phyloP scores from a whole-genome alignment of 1,140 invertebrate genomes.

The Solenopsis fugax region DNA sequence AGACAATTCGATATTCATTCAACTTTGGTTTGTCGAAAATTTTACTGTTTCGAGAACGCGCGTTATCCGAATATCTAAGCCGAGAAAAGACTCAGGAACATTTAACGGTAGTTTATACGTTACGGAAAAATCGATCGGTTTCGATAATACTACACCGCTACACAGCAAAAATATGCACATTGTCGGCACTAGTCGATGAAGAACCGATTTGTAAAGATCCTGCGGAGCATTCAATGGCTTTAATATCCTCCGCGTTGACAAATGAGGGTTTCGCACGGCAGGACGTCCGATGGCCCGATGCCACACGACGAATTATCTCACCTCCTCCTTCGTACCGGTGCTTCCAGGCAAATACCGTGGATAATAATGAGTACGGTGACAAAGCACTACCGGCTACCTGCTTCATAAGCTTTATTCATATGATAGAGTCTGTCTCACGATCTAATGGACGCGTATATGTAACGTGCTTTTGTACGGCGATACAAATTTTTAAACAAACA shows the following conservation, averaged over 20 bases:
- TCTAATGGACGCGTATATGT: neutral
- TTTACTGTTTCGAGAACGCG: neutral
- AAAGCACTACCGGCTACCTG: slow-evolving; percentile 61
- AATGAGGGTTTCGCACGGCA: slow-evolving; percentile 75
- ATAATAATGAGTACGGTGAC: slow-evolving; percentile 76
- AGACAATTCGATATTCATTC: neutral
- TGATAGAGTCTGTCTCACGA: neutral
- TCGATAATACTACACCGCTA: slow-evolving; percentile 53
- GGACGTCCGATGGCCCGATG: slow-evolving; percentile 75
- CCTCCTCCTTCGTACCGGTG: slow-evolving; percentile 47
- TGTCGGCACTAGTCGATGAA: slow-evolving; percentile 68
- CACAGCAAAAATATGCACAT: slow-evolving; percentile 53
- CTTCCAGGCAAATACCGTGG: slow-evolving; percentile 59
- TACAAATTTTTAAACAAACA: neutral
- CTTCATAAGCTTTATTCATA: slow-evolving; percentile 31
- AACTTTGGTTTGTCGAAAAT: neutral
- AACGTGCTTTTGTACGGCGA: neutral
- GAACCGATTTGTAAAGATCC: slow-evolving; percentile 78
- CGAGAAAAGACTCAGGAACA: slow-evolving; percentile 11
- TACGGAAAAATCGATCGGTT: slow-evolving; percentile 58
- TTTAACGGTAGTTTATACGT: slow-evolving; percentile 29
- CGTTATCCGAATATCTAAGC: neutral
- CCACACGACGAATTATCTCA: slow-evolving; percentile 77
- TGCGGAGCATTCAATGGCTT: slow-evolving; percentile 74
- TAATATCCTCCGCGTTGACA: slow-evolving; percentile 81